Base-by-base conservation (phyloP, 2,797 vertebrate genomes). In the Sphaeramia orbicularis region DNA sequence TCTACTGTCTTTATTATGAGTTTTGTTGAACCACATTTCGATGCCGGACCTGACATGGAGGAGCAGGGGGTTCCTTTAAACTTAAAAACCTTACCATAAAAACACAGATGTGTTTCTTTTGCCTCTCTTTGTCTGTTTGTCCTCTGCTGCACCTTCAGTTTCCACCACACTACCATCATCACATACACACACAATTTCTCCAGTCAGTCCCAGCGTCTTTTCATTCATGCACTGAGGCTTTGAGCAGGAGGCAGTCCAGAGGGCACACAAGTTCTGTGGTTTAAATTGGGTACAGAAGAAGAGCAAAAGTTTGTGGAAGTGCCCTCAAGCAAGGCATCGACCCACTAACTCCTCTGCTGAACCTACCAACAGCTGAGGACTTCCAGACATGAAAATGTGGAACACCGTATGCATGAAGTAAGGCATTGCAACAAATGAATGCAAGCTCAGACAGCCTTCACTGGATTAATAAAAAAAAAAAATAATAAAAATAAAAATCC, bases 121-220 rank as follows among this genome's bases (percentile, higher is more conserved):
- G 64, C 57, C 10, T 43, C 18, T 43, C 18, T 54, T 27, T 42
- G 24, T 30, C 47, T 54, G 15, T 64, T 74, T 76, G 76, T 75
- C 78, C 78, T 76, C 40, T 32, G n/a, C 38, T 78, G 69, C 61
- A 75, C 72, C 78, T 85, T 76, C 32, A 65, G 48, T 87, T 85
- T 83, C 78, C 80, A 83, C 75, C 73, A 66, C 56, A 54, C 30
- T 51, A n/a, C 55, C 73, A 43, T 74, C 72, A 55, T 58, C 35
- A 38, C 59, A 40, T 47, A 50, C 38, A 13, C 48, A 43, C 75
- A 83, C 51, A 71, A 54, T 81, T 84, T 84, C 81, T 70, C 78
- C 76, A 62, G 68, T 56, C 41, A 40, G 53, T 21, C 63, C 63
- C 59, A 27, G 45, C 47, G 18, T 47, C 45, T 35, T 13, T 74